A percentile compares a stretch with the other conserved stretches of the same genome.
These are phyloP conservation scores for Drosophila ironensis DNA, from an alignment of 1,140 invertebrate species.

Conservation along the genomic window DNA sequence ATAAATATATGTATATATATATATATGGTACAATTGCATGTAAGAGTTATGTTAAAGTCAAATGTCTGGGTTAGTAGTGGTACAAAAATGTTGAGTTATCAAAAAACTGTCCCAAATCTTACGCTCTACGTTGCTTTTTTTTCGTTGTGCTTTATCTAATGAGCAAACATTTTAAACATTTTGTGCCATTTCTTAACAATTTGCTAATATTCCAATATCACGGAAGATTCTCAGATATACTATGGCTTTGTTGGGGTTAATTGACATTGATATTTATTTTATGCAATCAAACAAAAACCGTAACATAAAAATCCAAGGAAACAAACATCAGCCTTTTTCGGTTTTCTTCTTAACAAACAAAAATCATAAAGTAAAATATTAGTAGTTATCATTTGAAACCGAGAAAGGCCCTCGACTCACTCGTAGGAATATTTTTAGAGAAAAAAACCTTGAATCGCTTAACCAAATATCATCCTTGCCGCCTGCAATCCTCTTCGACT, in stretches of 20 bases:
- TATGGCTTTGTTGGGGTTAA: not conserved
- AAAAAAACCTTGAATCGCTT: too few relatives aligned
- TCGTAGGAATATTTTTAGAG: too few relatives aligned
- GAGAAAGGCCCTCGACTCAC: slow-evolving; percentile 14
- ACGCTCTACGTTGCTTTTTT: not conserved
- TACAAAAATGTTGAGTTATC: not conserved
- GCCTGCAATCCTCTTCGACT: too few relatives aligned
- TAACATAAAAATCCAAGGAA: not conserved
- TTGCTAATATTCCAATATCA: slow-evolving; percentile 11
- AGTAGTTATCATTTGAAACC: not conserved
- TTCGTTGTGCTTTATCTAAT: not conserved
- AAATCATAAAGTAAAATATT: not conserved
- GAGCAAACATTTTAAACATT: not conserved
- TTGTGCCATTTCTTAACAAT: slow-evolving; percentile 6
- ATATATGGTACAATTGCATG: slow-evolving; percentile 24
- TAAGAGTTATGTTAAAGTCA: too few relatives aligned
- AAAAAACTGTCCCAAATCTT: not conserved
- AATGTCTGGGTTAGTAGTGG: not conserved
- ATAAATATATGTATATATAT: slow-evolving; percentile 32
- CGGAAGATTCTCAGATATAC: slow-evolving; percentile 2
- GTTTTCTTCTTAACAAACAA: not conserved
- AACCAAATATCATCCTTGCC: too few relatives aligned
- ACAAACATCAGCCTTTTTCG: not conserved
- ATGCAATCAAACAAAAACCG: too few relatives aligned
- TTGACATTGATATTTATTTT: slow-evolving; percentile 3